phyloP scores from a whole-genome alignment of 2,888 invertebrate species.

The Magallana nippona region DNA sequence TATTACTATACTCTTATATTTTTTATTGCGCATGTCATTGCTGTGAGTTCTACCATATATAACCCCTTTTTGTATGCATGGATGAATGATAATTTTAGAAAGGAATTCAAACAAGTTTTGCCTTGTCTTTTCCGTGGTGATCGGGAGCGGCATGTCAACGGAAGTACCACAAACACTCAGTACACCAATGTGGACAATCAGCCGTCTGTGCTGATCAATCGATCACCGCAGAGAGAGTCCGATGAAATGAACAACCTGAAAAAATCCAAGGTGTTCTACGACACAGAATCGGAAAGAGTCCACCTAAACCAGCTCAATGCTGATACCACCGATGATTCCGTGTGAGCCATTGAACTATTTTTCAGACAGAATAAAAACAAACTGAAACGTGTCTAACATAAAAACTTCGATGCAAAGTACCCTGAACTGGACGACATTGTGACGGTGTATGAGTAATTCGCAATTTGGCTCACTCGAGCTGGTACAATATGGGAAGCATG shows the following conservation, averaged over 20 bases:
- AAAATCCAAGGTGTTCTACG: constrained; percentile 72
- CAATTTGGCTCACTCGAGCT: too few species aligned
- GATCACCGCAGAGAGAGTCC: constrained; percentile 69
- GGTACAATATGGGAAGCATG: too few species aligned
- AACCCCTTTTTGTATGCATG: constrained; percentile 97
- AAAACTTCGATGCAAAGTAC: too few species aligned
- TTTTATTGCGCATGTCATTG: constrained; percentile 92
- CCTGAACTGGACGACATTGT: too few species aligned
- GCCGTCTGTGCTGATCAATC: constrained; percentile 73
- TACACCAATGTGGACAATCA: constrained; percentile 76
- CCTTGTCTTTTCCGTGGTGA: constrained; percentile 75
- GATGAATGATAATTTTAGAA: constrained; percentile 96
- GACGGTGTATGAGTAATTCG: too few species aligned
- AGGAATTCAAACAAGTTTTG: constrained; percentile 86
- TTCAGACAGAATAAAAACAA: not conserved
- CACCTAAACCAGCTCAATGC: constrained; percentile 72
- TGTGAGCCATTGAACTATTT: constrained; percentile 26
- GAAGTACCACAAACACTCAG: constrained; percentile 74
- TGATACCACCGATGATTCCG: constrained; percentile 48
- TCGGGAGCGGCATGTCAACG: constrained; percentile 60
- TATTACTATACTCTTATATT: constrained; percentile 93
- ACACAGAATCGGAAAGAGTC: constrained; percentile 75
- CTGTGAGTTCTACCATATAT: constrained; percentile 96
- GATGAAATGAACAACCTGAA: constrained; percentile 67
- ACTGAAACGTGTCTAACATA: not conserved